A percentile compares a stretch with the other conserved stretches of the same genome.
Evolutionary conservation across 1,140 invertebrate genomes (phyloP).

Genomic region (Notospermus geniculatus): DNA sequence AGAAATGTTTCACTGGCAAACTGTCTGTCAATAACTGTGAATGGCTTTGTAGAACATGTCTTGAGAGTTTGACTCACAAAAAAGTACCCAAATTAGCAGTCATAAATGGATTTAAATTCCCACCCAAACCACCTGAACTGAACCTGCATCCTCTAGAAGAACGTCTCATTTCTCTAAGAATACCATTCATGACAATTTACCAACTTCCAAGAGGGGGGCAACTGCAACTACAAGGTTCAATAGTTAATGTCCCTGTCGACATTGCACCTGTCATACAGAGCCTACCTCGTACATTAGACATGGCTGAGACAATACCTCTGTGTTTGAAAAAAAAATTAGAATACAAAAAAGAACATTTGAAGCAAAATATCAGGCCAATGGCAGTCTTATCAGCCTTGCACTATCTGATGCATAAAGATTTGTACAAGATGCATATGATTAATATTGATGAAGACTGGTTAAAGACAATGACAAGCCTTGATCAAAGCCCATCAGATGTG

Average conservation of each 20-base stretch:
- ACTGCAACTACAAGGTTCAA: slow-evolving; percentile 18
- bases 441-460: slow-evolving; percentile 15
- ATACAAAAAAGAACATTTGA: slow-evolving; percentile 18
- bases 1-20: slow-evolving; percentile 10
- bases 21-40: slow-evolving; percentile 10
- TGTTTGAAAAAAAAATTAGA: slow-evolving; percentile 19
- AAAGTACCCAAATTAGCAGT: slow-evolving; percentile 19
- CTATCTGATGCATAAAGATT: slow-evolving; percentile 8
- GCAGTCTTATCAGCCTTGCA: slow-evolving; percentile 11
- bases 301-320: slow-evolving; percentile 17
- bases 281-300: slow-evolving; percentile 17
- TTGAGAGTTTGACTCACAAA: slow-evolving; percentile 11
- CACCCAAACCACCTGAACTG: slow-evolving; percentile 15
- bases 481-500: no score
- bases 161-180: no score
- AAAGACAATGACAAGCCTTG: not conserved
- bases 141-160: no score
- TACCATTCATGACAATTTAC: slow-evolving; percentile 30
- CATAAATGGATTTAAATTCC: slow-evolving; percentile 22
- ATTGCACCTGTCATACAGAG: slow-evolving; percentile 22
- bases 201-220: slow-evolving; percentile 20
- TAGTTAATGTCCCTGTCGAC: slow-evolving; percentile 28
- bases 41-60: slow-evolving; percentile 22
- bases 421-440: slow-evolving; percentile 19
- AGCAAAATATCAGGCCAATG: slow-evolving; percentile 20